Evolutionary conservation across 2,113 vertebrate genomes (phyloP), one percentile per base, ranked within the genome.

Genomic region (Athene noctua): DNA sequence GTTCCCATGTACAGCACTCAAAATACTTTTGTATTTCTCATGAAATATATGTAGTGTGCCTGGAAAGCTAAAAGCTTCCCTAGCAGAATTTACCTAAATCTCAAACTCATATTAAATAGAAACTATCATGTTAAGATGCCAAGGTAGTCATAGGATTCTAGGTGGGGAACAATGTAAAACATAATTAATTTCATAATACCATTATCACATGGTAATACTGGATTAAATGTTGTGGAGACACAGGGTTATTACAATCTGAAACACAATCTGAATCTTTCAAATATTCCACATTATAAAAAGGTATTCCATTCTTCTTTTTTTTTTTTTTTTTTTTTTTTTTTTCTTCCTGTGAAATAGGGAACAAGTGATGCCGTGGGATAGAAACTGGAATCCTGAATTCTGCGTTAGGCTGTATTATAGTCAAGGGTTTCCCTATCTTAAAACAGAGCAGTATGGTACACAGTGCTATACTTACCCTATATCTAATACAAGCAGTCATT

Each of bases 21-120:
- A 42, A 81, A 54, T 86, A 29, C 4, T 59, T 68, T 57, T 61
- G 5, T 47, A 6, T 47, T 80, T 57, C 18, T 81, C 3, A 2
- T 59, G 51, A 78, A 73, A 73, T 2, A 2, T 3, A 34, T 1
- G 1, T 49, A n/a, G 15, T 4, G 6, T 46, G 13, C 29, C 54
- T 46, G 40, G 23, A 52, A 71, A 85, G 23, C 4, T 42, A 63
- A 84, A 92, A 57, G 3, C 11, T 59, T 13, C 5, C 10, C 26
- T 22, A 30, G 12, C 8, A 85, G 34, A 87, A 63, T 32, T 78
- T 78, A 47, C 5, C 20, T 10, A 70, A 55, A 55, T 81, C 11
- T 72, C 47, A 92, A 55, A 57, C 5, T 55, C 15, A 38, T 4
- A 42, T 6, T 65, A 26, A 58, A 80, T 49, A 46, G 89, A 66